Evolutionary conservation across 2,888 invertebrate species (phyloP).

Genomic region (Quadroppia sp.): DNA sequence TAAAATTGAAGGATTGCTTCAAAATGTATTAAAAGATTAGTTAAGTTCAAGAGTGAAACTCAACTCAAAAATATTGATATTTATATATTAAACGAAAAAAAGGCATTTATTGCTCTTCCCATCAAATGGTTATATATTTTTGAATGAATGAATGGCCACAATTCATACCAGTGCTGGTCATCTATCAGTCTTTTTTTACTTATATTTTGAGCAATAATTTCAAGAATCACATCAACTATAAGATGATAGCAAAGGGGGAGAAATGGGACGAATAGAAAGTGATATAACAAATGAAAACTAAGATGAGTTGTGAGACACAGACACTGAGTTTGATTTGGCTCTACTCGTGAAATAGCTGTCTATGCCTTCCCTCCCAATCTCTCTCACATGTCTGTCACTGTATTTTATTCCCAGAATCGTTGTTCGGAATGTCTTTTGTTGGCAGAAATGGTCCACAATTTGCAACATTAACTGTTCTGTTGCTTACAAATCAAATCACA

Average conservation of each 20-base stretch:
- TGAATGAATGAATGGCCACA: slow-evolving; percentile 10
- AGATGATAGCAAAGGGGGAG: not conserved
- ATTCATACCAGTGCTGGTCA: not conserved
- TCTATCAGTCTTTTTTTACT: slow-evolving; percentile 21
- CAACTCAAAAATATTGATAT: slow-evolving; percentile 16
- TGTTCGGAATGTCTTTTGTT: slow-evolving; percentile 17
- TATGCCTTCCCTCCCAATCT: not conserved
- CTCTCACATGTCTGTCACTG: slow-evolving; percentile 1
- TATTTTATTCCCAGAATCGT: slow-evolving; percentile 5
- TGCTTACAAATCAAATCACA: slow-evolving; percentile 32
- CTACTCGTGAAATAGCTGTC: not conserved
- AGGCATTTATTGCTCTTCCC: slow-evolving; percentile 1
- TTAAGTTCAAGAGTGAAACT: slow-evolving; percentile 8
- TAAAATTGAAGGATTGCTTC: slow-evolving; percentile 30
- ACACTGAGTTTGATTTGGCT: not conserved
- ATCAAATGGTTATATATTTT: slow-evolving; percentile 4
- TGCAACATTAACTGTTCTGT: slow-evolving; percentile 25
- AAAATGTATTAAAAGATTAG: slow-evolving; percentile 37
- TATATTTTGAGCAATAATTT: slow-evolving; percentile 9
- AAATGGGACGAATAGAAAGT: not conserved
- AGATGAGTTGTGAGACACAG: not conserved
- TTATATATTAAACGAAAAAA: slow-evolving; percentile 5
- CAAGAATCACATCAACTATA: slow-evolving; percentile 16
- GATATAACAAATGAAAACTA: not conserved
- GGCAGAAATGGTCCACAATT: slow-evolving; percentile 30